phyloP scores from a whole-genome alignment of 2,797 vertebrate species.

The Anniella stebbinsi region DNA sequence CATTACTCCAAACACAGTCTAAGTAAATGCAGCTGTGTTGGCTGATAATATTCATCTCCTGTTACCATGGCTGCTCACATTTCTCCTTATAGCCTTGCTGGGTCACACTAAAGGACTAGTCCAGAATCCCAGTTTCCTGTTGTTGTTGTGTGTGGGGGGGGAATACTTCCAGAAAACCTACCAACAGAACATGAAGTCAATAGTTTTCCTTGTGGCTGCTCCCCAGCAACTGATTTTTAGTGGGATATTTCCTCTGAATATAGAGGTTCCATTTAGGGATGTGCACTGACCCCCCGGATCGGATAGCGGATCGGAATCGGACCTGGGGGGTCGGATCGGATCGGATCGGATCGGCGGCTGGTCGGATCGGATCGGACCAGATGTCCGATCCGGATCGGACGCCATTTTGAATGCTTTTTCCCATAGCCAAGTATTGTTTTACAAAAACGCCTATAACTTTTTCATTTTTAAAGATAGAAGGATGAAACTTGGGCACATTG shows the following conservation, averaged over 20 bases:
- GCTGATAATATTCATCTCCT: not conserved
- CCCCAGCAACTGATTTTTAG: not conserved
- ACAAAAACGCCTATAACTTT: too few relatives aligned
- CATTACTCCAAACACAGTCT: not conserved
- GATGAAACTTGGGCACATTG: too few relatives aligned
- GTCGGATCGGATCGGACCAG: too few relatives aligned
- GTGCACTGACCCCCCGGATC: too few relatives aligned
- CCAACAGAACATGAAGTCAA: not conserved
- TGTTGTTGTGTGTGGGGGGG: not conserved
- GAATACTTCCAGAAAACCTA: not conserved
- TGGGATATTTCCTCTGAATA: not conserved
- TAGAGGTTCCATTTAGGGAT: too few relatives aligned
- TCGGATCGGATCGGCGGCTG: too few relatives aligned
- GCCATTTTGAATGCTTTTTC: too few relatives aligned
- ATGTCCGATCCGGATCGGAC: too few relatives aligned
- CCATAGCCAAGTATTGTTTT: too few relatives aligned
- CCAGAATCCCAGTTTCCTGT: not conserved
- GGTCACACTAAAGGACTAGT: not conserved
- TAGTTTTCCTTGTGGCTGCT: not conserved
- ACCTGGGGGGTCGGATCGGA: too few relatives aligned
- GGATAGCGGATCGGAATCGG: too few relatives aligned
- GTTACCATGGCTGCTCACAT: constrained; percentile 6
- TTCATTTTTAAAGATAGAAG: too few relatives aligned
- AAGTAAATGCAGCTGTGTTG: not conserved
- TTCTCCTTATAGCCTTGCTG: not conserved